Conservation (phyloP, 2,888 invertebrate genomes). For the Diadegma fenestrale region DNA sequence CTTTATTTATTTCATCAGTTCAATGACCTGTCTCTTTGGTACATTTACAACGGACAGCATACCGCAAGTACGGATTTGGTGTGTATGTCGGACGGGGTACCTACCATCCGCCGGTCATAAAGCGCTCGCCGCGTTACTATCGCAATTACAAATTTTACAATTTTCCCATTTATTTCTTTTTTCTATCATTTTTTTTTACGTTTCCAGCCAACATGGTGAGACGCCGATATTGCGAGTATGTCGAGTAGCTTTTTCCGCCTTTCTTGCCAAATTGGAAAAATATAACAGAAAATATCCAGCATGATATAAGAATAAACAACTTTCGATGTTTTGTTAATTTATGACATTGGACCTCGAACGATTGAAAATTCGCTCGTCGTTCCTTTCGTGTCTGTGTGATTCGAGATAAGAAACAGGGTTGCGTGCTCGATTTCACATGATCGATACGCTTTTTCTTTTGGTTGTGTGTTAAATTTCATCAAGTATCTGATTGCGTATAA, state of each 20-base stretch:
- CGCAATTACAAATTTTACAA: conserved; percentile 51
- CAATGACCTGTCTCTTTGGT: conserved; percentile 81
- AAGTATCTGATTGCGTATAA: conserved; percentile 6
- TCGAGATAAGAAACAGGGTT: not conserved
- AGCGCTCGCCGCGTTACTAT: conserved; percentile 66
- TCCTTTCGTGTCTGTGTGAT: conserved; percentile 9
- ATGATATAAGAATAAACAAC: conserved; percentile 40
- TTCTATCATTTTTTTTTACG: not conserved
- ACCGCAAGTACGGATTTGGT: conserved; percentile 76
- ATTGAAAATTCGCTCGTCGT: conserved; percentile 56
- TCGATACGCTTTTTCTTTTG: conserved; percentile 49
- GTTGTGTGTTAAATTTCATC: not conserved
- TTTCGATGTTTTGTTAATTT: conserved; percentile 24
- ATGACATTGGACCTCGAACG: conserved; percentile 55
- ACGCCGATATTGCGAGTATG: conserved; percentile 38
- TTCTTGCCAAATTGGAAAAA: not conserved
- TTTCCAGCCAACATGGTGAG: not conserved
- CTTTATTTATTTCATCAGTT: conserved; percentile 72
- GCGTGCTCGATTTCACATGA: conserved; percentile 50
- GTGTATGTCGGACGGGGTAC: conserved; percentile 79
- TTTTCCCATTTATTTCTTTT: not conserved
- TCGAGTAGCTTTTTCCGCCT: not conserved
- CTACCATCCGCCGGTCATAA: conserved; percentile 78
- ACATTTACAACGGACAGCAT: conserved; percentile 83
- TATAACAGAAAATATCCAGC: conserved; percentile 36